Evolutionary conservation across 2,888 invertebrate genomes (phyloP).

Genomic region (Dendrolimus houi): DNA sequence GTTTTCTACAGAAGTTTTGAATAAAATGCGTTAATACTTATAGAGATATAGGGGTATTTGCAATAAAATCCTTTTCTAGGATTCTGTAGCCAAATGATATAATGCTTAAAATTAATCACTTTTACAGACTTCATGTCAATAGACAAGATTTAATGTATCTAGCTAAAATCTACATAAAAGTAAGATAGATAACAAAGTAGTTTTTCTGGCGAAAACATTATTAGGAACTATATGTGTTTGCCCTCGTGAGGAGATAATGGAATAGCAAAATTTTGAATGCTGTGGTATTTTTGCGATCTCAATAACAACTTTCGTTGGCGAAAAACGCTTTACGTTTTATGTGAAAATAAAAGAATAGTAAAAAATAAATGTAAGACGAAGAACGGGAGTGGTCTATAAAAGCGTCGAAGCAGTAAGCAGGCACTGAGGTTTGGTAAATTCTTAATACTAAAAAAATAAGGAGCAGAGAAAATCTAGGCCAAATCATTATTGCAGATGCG

Average conservation of each 20-base stretch:
- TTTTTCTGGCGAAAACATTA: background rate
- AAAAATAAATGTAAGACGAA: slow-evolving; percentile 5
- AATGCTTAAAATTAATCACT: too few relatives aligned
- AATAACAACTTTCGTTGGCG: slow-evolving; percentile 5
- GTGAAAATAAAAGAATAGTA: slow-evolving; percentile 8
- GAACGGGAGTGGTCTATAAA: slow-evolving; percentile 3
- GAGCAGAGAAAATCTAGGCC: background rate
- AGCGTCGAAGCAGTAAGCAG: slow-evolving; percentile 1
- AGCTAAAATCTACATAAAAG: background rate
- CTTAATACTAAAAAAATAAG: slow-evolving; percentile 2
- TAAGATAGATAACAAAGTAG: background rate
- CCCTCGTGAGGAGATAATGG: background rate
- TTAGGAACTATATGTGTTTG: background rate
- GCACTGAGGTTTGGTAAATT: slow-evolving; percentile 1
- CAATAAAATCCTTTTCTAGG: too few relatives aligned
- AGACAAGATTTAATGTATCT: too few relatives aligned
- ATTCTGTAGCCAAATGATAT: too few relatives aligned
- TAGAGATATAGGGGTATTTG: too few relatives aligned
- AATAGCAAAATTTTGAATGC: background rate
- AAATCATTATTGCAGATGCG: background rate
- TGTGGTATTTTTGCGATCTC: slow-evolving; percentile 4
- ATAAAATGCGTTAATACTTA: too few relatives aligned
- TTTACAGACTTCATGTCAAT: too few relatives aligned
- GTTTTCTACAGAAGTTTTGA: too few relatives aligned
- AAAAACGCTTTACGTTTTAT: slow-evolving; percentile 6